Evolutionary conservation across 2,797 vertebrate genomes (phyloP).

Genomic region (Glossophaga mutica): DNA sequence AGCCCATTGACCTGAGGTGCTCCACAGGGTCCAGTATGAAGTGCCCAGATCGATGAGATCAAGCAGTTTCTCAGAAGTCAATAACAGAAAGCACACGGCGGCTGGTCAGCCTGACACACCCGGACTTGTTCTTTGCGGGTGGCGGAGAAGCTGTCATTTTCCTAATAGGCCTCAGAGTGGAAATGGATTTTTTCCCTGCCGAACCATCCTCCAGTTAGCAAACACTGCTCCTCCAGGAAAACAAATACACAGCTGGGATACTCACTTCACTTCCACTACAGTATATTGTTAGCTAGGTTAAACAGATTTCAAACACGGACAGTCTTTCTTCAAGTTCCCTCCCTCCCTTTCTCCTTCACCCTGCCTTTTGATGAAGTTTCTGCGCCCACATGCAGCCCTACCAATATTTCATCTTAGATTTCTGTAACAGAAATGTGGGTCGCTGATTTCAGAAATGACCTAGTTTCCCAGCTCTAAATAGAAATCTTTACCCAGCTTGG

Average conservation of each 20-base stretch:
- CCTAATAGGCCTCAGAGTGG: not conserved
- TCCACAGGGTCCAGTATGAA: not conserved
- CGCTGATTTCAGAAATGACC: slow-evolving; percentile 55
- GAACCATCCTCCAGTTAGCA: not conserved
- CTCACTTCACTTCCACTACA: not conserved
- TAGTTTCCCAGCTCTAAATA: slow-evolving; percentile 68
- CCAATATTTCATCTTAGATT: not conserved
- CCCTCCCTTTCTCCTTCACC: not conserved
- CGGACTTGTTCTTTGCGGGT: not conserved
- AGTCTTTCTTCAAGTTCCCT: not conserved
- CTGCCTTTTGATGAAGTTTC: not conserved
- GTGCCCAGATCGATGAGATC: slow-evolving; percentile 29
- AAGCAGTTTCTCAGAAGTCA: slow-evolving; percentile 39
- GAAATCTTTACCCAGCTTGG: slow-evolving; percentile 48
- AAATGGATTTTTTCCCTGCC: not conserved
- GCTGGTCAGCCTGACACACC: not conserved
- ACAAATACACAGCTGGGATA: slow-evolving; percentile 23
- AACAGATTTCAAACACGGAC: not conserved
- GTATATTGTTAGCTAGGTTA: not conserved
- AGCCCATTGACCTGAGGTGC: slow-evolving; percentile 38
- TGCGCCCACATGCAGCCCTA: rapidly evolving
- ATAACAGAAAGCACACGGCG: not conserved
- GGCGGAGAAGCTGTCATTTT: not conserved
- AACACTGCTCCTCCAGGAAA: not conserved
- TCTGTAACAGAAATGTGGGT: slow-evolving; percentile 72